These are phyloP conservation scores for Silurus lanzhouensis DNA, from an alignment of 2,797 vertebrate genomes.

Conservation along the genomic window DNA sequence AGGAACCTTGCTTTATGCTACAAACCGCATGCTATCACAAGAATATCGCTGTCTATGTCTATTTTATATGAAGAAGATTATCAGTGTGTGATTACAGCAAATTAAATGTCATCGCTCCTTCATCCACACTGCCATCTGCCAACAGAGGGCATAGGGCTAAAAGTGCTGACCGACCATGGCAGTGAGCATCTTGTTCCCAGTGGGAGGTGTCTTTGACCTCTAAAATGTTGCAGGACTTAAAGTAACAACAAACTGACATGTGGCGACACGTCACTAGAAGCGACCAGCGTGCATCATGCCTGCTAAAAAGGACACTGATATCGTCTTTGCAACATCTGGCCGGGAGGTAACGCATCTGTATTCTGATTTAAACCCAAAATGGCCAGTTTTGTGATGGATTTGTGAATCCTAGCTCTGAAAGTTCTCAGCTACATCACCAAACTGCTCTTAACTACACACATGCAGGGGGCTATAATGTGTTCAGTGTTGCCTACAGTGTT, in stretches of 20 bases:
- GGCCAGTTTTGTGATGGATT: too few species aligned
- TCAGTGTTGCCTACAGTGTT: not conserved
- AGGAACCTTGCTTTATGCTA: constrained; percentile 21
- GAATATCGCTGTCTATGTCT: constrained; percentile 4
- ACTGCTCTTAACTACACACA: not conserved
- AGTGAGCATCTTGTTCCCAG: constrained; percentile 31
- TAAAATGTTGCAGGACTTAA: constrained; percentile 69
- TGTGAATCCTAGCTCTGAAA: not conserved
- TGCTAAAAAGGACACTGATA: not conserved
- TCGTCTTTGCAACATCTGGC: not conserved
- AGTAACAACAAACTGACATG: constrained; percentile 69
- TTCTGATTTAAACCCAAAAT: not conserved
- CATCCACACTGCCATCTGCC: constrained; percentile 55
- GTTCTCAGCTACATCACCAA: not conserved
- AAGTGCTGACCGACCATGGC: constrained; percentile 39
- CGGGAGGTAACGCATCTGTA: not conserved
- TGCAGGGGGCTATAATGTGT: not conserved
- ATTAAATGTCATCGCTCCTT: constrained; percentile 50
- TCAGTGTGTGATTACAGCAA: constrained; percentile 38
- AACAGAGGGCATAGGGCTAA: constrained; percentile 13
- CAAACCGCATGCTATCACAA: not conserved
- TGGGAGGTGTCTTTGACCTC: constrained; percentile 65
- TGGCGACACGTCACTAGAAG: constrained; percentile 32
- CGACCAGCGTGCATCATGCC: constrained; percentile 10
- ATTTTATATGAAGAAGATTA: constrained; percentile 21